Base-by-base conservation (phyloP, 2,113 vertebrate species). In the Pterocles orientalis region DNA sequence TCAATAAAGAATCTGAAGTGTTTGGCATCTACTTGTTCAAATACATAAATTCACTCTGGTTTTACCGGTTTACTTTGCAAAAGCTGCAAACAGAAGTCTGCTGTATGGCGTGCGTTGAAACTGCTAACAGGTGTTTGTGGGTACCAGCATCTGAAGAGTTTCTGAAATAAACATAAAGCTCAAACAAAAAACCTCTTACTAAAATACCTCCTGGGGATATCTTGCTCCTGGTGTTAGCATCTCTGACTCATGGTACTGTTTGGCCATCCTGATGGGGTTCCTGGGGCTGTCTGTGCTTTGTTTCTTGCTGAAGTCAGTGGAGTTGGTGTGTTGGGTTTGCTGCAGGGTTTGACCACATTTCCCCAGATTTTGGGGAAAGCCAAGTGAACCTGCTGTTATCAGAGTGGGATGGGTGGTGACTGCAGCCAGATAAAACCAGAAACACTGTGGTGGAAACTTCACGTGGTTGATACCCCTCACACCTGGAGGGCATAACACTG, bases 201-300 rank as follows among this genome's bases (percentile, higher is more conserved):
- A 11, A 70, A 61, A 60, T 56, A 47, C 12, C 23, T 86, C 41
- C 21, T 66, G 0, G 1, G 56, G 51, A 14, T 45, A 39, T 17
- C 6, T 31, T 13, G 3, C 60, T 80, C 18, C 21, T 66, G 43
- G 36, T 1, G 0, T 69, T 50, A 21, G n/a, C 0, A 0, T 13
- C 1, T 51, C 50, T 92, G 89, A 36, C 24, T 91, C 6, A 1
- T 7, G 47, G 15, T 61, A 24, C 69, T 64, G 10, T 48, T 43
- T 62, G 39, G 31, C 17, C 10, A 5, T 48, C 17, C 54, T 26
- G 66, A 43, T 1, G 23, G 68, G 1, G 0, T 34, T 87, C 77
- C 43, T 80, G 62, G 33, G 51, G 14, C 50, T 6, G 16, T 31
- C 28, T 51, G 10, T 54, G n/a, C 70, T 85, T 82, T 57, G 16